phyloP scores from a whole-genome alignment of 2,797 vertebrate genomes.

The Acanthornis magna region DNA sequence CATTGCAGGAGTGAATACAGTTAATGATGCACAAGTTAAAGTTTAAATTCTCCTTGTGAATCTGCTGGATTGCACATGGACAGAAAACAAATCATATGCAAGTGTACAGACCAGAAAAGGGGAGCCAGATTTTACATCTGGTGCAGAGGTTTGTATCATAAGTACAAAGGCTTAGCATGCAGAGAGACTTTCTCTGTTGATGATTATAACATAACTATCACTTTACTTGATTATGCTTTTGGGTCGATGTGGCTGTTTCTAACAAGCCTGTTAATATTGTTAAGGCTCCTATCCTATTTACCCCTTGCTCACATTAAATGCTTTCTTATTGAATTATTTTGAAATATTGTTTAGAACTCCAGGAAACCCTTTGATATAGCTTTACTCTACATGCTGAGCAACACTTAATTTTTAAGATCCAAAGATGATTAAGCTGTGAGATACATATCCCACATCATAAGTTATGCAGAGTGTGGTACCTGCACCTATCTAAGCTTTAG shows the following conservation, averaged over 20 bases:
- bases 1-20: not conserved
- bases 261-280: slow-evolving; percentile 52
- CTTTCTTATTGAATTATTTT: slow-evolving; percentile 35
- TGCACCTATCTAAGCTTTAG: not conserved
- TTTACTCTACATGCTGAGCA: slow-evolving; percentile 8
- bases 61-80: not conserved
- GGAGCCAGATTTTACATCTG: slow-evolving; percentile 49
- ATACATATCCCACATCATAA: not conserved
- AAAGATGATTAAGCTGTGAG: slow-evolving; percentile 24
- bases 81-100: not conserved
- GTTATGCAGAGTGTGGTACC: not conserved
- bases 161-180: not conserved
- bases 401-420: slow-evolving; percentile 16
- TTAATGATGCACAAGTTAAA: not conserved
- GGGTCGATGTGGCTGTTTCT: slow-evolving; percentile 17
- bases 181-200: slow-evolving; percentile 14
- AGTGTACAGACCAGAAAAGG: not conserved
- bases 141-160: not conserved
- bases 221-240: slow-evolving; percentile 48
- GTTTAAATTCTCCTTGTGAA: not conserved
- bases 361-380: slow-evolving; percentile 16
- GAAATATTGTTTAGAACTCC: slow-evolving; percentile 10
- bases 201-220: slow-evolving; percentile 35
- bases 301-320: slow-evolving; percentile 4
- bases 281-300: slow-evolving; percentile 39